Evolutionary conservation across 2,888 invertebrate species (phyloP).

Genomic region (Julus scanicus): DNA sequence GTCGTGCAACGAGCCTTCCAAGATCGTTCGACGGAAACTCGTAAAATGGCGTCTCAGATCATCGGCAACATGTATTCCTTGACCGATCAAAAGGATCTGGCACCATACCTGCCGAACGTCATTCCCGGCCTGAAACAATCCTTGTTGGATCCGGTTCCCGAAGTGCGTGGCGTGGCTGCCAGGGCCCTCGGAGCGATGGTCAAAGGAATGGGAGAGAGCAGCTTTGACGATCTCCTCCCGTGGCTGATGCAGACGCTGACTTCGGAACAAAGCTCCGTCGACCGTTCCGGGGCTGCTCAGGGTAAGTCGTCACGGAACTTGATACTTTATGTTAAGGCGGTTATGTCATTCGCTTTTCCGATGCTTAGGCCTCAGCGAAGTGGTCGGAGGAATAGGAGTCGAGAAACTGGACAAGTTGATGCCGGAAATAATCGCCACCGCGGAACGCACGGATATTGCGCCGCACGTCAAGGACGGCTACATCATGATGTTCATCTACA

Average conservation of each 20-base stretch:
- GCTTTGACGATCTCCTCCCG: slow-evolving; percentile 94
- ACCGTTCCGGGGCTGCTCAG: slow-evolving; percentile 93
- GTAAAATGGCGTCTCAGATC: slow-evolving; percentile 99
- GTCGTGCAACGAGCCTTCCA: slow-evolving; percentile 98
- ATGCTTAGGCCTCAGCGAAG: slow-evolving; percentile 83
- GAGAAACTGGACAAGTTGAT: slow-evolving; percentile 95
- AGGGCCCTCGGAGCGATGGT: slow-evolving; percentile 98
- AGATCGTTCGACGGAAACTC: slow-evolving; percentile 96
- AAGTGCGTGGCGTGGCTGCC: slow-evolving; percentile 94
- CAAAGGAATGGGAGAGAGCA: slow-evolving; percentile 94
- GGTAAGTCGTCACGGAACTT: slow-evolving; percentile 65
- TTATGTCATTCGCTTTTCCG: not conserved
- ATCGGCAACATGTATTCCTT: slow-evolving; percentile 99
- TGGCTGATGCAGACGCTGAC: slow-evolving; percentile 99
- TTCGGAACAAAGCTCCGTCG: slow-evolving; percentile 94
- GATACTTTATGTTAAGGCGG: no score
- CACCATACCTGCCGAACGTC: slow-evolving; percentile 94
- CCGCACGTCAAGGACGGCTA: slow-evolving; percentile 99
- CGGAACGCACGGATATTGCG: slow-evolving; percentile 90
- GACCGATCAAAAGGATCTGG: slow-evolving; percentile 97
- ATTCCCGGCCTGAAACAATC: slow-evolving; percentile 97
- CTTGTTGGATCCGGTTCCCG: slow-evolving; percentile 96
- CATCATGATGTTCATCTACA: slow-evolving; percentile 99
- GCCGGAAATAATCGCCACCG: slow-evolving; percentile 96
- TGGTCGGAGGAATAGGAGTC: slow-evolving; percentile 94